A percentile compares a stretch with the other conserved stretches of the same genome.
phyloP scores from a whole-genome alignment of 2,113 vertebrate species.

The Grus americana region DNA sequence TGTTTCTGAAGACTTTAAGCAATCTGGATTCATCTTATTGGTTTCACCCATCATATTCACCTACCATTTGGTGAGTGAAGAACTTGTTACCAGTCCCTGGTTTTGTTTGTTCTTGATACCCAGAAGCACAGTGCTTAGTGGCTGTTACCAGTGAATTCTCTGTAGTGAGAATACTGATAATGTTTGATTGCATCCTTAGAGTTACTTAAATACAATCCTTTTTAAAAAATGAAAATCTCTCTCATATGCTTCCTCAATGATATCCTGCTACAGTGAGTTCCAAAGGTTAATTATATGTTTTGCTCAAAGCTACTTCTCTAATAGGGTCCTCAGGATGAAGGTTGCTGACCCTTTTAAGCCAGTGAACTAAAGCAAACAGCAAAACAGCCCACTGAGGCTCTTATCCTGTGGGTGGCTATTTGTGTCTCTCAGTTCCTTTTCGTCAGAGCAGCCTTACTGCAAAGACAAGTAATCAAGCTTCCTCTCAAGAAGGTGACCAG shows the following conservation, averaged over 20 bases:
- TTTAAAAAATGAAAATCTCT: not conserved
- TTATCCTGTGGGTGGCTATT: not conserved
- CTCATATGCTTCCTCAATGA: not conserved
- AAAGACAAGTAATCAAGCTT: not conserved
- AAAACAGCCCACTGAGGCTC: conserved; percentile 4
- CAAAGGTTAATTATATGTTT: conserved; percentile 52
- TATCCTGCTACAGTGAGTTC: conserved; percentile 35
- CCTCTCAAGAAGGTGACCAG: not conserved
- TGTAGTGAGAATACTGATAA: not conserved
- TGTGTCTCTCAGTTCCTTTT: not conserved
- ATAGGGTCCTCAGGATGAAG: not conserved
- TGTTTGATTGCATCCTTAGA: not conserved
- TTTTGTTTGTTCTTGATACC: not conserved
- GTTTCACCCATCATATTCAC: not conserved
- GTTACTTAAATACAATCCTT: not conserved
- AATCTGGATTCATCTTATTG: not conserved
- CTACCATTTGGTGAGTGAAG: not conserved
- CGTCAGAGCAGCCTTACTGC: not conserved
- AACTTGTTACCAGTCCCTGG: not conserved
- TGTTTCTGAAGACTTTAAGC: not conserved
- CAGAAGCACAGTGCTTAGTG: not conserved
- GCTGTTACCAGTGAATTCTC: not conserved
- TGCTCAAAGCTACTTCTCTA: conserved; percentile 31
- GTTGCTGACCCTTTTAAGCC: conserved; percentile 51
- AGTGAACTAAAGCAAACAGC: conserved; percentile 19